Conservation (phyloP, 2,888 invertebrate species). For the Eupithecia tripunctaria region DNA sequence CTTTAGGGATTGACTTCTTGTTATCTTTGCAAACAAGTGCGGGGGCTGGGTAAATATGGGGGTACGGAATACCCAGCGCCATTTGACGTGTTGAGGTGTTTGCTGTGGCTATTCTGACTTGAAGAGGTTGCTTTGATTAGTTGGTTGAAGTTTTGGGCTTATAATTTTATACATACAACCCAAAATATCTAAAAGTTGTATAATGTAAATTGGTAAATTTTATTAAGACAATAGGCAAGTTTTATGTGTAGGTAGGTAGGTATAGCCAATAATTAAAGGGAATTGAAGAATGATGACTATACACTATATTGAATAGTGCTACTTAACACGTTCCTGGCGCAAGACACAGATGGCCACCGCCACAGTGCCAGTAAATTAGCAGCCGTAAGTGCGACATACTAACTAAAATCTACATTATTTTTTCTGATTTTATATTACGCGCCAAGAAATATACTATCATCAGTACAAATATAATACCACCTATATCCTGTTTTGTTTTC, state of each 20-base stretch:
- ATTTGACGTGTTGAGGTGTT: constrained; percentile 36
- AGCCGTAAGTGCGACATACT: too few species aligned
- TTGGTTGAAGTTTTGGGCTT: background rate
- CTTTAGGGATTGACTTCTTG: constrained; percentile 69
- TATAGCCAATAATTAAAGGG: background rate
- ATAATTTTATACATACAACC: background rate
- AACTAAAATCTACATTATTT: too few species aligned
- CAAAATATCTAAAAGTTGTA: background rate
- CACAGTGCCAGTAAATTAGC: too few species aligned
- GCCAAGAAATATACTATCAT: too few species aligned
- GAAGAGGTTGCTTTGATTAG: constrained; percentile 18
- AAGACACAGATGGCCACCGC: too few species aligned
- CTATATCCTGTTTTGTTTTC: too few species aligned
- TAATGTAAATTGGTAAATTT: background rate
- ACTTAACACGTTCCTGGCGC: too few species aligned
- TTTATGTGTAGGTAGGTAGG: background rate
- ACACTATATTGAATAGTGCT: background rate
- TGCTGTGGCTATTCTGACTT: constrained; percentile 21
- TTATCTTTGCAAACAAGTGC: constrained; percentile 77
- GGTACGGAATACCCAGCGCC: constrained; percentile 36
- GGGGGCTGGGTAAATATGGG: constrained; percentile 42
- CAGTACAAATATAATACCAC: background rate
- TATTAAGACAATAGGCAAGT: background rate
- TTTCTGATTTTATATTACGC: too few species aligned
- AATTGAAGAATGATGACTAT: background rate